phyloP scores from a whole-genome alignment of 2,888 invertebrate species.

The Zaprionus lineosus region DNA sequence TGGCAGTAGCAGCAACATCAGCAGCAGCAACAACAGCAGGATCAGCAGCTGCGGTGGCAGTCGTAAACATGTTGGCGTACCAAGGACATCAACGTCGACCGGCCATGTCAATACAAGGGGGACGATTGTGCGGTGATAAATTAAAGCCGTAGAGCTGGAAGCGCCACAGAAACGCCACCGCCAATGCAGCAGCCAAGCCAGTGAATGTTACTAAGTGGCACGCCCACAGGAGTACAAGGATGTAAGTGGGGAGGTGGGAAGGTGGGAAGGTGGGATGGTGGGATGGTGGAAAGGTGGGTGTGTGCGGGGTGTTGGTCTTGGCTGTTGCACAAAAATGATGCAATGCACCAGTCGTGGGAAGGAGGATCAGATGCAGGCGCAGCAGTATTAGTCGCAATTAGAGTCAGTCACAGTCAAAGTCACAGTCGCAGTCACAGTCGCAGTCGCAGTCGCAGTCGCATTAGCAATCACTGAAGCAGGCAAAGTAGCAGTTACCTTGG shows the following conservation, averaged over 20 bases:
- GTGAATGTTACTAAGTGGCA: slow-evolving; percentile 51
- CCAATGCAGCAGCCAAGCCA: slow-evolving; percentile 60
- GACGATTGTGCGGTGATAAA: slow-evolving; percentile 70
- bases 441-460: too few species aligned
- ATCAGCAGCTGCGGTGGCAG: slow-evolving; percentile 5
- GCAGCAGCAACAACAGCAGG: not conserved
- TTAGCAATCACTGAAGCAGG: too few species aligned
- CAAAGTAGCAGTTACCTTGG: too few species aligned
- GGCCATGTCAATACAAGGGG: slow-evolving; percentile 69
- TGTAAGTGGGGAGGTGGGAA: too few species aligned
- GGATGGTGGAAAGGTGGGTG: too few species aligned
- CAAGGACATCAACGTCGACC: slow-evolving; percentile 18
- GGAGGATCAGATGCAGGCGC: not conserved
- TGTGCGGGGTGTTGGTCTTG: slow-evolving; percentile 48
- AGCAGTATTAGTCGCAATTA: slow-evolving; percentile 2
- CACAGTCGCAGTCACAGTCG: too few species aligned
- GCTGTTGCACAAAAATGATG: slow-evolving; percentile 59
- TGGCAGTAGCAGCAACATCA: slow-evolving; percentile 1
- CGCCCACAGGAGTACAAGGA: slow-evolving; percentile 55
- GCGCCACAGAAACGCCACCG: slow-evolving; percentile 61
- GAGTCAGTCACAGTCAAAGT: too few species aligned
- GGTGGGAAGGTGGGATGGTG: too few species aligned
- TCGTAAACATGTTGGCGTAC: slow-evolving; percentile 14
- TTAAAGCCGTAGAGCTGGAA: slow-evolving; percentile 63
- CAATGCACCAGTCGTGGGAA: slow-evolving; percentile 20